Conservation (phyloP, 2,888 invertebrate species). For the Saturnia japonica region DNA sequence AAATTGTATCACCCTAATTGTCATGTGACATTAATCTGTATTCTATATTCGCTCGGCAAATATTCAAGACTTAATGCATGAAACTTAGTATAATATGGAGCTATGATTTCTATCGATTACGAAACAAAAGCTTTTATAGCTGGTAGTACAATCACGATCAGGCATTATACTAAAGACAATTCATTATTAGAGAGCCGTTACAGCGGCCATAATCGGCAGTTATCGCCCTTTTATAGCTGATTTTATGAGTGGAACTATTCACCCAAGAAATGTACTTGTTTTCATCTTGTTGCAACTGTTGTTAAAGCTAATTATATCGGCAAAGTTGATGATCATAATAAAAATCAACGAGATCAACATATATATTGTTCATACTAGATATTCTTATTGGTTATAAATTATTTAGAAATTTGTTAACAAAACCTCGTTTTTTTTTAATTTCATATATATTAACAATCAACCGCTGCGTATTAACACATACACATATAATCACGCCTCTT, state of each 20-base stretch:
- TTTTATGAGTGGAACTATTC: conserved; percentile 81
- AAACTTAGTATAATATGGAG: conserved; percentile 1
- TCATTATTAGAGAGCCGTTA: conserved; percentile 81
- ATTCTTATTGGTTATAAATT: neutral
- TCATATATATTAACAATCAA: too few relatives aligned
- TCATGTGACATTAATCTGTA: neutral
- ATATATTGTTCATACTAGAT: neutral
- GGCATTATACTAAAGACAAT: conserved; percentile 79
- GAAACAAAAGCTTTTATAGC: conserved; percentile 56
- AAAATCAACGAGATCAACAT: neutral
- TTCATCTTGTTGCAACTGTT: conserved; percentile 65
- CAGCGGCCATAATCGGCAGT: conserved; percentile 75
- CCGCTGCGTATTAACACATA: too few relatives aligned
- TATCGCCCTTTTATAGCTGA: conserved; percentile 81
- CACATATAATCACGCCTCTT: too few relatives aligned
- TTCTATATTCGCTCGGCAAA: neutral
- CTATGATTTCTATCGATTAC: conserved; percentile 41
- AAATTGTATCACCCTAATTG: neutral
- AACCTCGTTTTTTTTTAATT: too few relatives aligned
- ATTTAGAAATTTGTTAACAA: too few relatives aligned
- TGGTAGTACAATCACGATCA: conserved; percentile 63
- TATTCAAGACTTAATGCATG: neutral
- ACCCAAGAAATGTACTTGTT: conserved; percentile 71
- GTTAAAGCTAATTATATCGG: conserved; percentile 61
- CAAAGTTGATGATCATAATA: neutral